A percentile compares a stretch with the other conserved stretches of the same genome.
These are phyloP conservation scores for Diogma glabrata DNA, from an alignment of 2,888 invertebrate genomes.

Conservation along the genomic window DNA sequence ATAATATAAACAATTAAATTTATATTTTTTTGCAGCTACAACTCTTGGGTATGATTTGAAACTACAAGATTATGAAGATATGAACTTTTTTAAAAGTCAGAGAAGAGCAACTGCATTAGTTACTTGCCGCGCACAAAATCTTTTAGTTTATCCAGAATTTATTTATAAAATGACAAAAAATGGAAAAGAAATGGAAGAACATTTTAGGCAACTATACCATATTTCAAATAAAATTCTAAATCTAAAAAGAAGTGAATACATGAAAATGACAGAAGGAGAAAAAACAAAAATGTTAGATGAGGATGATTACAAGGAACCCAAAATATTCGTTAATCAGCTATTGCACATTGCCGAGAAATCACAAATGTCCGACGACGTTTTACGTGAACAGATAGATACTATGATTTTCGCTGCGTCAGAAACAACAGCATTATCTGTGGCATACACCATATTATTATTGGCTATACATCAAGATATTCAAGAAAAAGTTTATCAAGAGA, in stretches of 20 bases:
- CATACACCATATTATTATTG: constrained; percentile 25
- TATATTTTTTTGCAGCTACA: background rate
- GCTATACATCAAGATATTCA: constrained; percentile 31
- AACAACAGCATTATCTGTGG: constrained; percentile 30
- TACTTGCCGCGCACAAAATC: background rate
- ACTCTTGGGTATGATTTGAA: background rate
- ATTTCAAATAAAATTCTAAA: background rate
- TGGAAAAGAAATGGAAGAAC: background rate
- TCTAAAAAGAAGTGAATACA: background rate
- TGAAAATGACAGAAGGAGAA: background rate
- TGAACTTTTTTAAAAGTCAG: background rate
- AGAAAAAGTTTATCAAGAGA: constrained; percentile 14
- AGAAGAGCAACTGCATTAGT: background rate
- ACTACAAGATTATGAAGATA: background rate
- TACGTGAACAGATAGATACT: constrained; percentile 5
- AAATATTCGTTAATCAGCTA: constrained; percentile 6
- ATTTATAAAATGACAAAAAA: constrained; percentile 5
- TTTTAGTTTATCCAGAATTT: background rate
- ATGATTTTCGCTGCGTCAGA: constrained; percentile 19
- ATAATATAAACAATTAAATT: too few relatives aligned
- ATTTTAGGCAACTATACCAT: background rate
- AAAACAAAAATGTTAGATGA: background rate
- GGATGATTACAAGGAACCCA: background rate
- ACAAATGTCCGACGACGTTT: background rate
- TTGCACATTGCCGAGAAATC: background rate